Evolutionary conservation across 2,113 vertebrate species (phyloP).

Genomic region (Gymnorhina tibicen): DNA sequence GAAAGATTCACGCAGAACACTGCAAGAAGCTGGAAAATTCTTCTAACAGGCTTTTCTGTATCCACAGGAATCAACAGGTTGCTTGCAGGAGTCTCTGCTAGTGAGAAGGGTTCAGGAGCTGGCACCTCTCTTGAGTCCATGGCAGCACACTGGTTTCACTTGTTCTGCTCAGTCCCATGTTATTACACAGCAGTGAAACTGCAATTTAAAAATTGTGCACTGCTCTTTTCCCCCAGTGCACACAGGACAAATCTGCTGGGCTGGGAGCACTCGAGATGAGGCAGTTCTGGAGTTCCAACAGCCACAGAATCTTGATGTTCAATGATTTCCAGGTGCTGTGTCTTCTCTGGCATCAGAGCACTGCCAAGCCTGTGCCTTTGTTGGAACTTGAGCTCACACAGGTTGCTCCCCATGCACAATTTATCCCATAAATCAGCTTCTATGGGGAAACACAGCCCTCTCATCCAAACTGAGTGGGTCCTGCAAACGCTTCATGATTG

Average conservation of each 20-base stretch:
- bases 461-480: neutral
- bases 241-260: neutral
- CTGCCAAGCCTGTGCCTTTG: neutral
- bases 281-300: neutral
- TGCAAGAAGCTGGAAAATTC: too few relatives aligned
- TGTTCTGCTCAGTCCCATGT: neutral
- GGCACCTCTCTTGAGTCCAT: neutral
- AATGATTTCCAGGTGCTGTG: neutral
- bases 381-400: neutral
- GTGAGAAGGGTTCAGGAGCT: neutral
- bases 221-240: neutral
- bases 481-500: neutral
- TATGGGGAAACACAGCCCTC: neutral
- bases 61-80: too few relatives aligned
- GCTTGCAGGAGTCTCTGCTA: neutral
- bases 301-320: neutral
- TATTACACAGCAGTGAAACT: neutral
- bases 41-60: too few relatives aligned
- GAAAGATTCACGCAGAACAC: too few relatives aligned
- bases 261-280: neutral
- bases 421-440: neutral
- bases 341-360: neutral
- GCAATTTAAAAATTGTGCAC: neutral
- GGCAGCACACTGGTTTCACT: fast-evolving
- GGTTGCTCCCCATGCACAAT: neutral